Conservation (phyloP, 2,888 invertebrate species). For the Timema podura region DNA sequence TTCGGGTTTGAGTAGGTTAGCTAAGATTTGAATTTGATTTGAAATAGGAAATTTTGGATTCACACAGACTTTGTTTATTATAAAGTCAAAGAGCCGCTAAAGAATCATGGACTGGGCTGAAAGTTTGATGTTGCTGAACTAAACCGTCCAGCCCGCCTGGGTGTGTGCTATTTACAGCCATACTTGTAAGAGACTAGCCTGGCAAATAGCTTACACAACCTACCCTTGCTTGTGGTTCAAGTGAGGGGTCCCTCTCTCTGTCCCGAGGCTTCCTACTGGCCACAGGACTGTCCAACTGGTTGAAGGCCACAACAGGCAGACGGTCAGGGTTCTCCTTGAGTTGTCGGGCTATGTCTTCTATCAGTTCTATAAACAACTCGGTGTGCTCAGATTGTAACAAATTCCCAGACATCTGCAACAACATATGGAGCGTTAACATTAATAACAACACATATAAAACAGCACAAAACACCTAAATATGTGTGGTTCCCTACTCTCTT, state of each 20-base stretch:
- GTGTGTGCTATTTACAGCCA: no score
- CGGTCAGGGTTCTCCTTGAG: conserved; percentile 73
- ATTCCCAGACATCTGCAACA: conserved; percentile 66
- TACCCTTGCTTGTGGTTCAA: conserved; percentile 42
- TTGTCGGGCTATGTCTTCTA: conserved; percentile 80
- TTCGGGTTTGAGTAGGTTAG: no score
- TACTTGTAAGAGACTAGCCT: conserved; percentile 21
- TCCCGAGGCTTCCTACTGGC: conserved; percentile 42
- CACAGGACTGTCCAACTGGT: conserved; percentile 42
- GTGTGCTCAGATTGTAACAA: conserved; percentile 73
- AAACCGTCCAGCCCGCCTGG: no score
- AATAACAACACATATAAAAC: not conserved
- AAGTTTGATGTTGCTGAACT: no score
- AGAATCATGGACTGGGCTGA: no score
- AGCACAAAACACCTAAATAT: no score
- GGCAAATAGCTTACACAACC: conserved; percentile 22
- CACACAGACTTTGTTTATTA: no score
- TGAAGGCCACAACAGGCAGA: conserved; percentile 55
- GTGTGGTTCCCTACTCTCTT: no score
- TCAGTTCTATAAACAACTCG: conserved; percentile 73
- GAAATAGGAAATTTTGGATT: no score
- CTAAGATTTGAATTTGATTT: no score
- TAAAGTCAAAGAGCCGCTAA: no score
- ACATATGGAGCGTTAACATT: not conserved
- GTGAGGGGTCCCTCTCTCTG: conserved; percentile 46